phyloP scores from a whole-genome alignment of 2,797 vertebrate species.

The Cynopterus sphinx region DNA sequence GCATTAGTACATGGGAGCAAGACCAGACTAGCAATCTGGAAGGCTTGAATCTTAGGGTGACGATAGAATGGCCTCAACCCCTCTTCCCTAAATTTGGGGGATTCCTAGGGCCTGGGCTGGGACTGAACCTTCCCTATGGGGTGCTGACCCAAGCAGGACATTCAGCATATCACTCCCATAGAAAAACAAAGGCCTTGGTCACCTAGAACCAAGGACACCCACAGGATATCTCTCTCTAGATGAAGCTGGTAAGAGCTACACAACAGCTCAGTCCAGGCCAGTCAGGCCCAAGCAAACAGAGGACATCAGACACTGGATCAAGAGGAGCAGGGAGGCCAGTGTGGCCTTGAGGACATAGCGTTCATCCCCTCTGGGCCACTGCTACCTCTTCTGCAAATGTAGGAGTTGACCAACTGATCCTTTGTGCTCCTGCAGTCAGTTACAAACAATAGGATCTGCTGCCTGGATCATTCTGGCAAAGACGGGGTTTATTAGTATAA shows the following conservation, averaged over 20 bases:
- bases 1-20: not conserved
- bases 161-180: not conserved
- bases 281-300: not conserved
- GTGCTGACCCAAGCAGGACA: not conserved
- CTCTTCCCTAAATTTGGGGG: not conserved
- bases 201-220: not conserved
- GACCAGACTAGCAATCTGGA: not conserved
- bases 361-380: not conserved
- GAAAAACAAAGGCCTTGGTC: not conserved
- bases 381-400: not conserved
- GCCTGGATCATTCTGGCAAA: not conserved
- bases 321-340: not conserved
- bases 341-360: not conserved
- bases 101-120: not conserved
- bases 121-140: not conserved
- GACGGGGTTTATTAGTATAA: not conserved
- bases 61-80: not conserved
- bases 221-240: not conserved
- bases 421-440: not conserved
- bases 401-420: not conserved
- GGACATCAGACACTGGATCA: not conserved
- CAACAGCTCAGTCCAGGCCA: not conserved
- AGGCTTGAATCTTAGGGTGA: not conserved
- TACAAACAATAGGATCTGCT: not conserved
- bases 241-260: not conserved